Base-by-base conservation (phyloP, 2,888 invertebrate species). In the Cantharis nigra region DNA sequence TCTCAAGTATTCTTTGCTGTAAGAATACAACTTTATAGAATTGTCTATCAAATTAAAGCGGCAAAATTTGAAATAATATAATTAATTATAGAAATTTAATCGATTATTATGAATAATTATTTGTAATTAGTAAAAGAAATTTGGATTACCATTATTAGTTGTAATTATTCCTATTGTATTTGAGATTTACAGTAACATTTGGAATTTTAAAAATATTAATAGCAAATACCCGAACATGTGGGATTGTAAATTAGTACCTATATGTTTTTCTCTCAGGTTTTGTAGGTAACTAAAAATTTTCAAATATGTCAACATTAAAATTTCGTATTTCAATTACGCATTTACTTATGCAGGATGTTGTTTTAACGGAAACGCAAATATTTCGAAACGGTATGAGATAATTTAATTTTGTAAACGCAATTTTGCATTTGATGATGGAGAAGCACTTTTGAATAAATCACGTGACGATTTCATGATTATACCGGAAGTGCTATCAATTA, bases 371-470 rank as follows among this genome's bases (percentile, higher is more conserved):
- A 67, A 67, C 65, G 65, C 65, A 67, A 67, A 67, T 67, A 67
- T 67, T 67, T 67, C 65, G 26, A 67, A 67, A 67, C 65, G 65
- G 65, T 67, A 67, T 67, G 65, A 67, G 65, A 67, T 67, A 67
- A 67, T 67, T 67, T 67, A 67, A 67, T 67, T 67, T 67, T 67
- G 65, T 67, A 67, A 67, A 67, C 65, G 65, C 65, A 67, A 67
- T 67, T 67, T 67, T 67, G 65, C 65, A 67, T 67, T 67, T 67
- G 65, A 67, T 67, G 65, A 67, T 67, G 65, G 65, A 67, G 65
- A 67, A 67, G 65, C 65, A 67, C 65, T 67, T 67, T 67, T 67
- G 65, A 67, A 67, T 67, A 67, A 67, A 67, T 67, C 65, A 67
- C 65, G 65, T 67, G 65, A 67, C 65, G 26, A 67, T 67, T 67